Conservation (phyloP, 2,888 invertebrate genomes). For the Cordilura impudica region DNA sequence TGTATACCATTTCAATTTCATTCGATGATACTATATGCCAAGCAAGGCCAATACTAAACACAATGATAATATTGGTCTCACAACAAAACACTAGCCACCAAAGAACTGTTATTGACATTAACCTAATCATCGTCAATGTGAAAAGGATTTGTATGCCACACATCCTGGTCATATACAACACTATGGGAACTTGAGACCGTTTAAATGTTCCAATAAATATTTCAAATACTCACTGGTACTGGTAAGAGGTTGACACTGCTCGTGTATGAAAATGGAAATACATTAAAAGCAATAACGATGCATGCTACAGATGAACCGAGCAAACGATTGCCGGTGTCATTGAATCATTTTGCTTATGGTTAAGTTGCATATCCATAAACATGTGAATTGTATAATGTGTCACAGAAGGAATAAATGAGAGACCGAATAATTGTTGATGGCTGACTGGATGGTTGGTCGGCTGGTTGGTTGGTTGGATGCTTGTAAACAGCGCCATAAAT, state of each 20-base stretch:
- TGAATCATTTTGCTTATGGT: slow-evolving; percentile 55
- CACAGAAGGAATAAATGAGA: too few relatives aligned
- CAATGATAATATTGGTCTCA: not conserved
- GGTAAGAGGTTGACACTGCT: slow-evolving; percentile 20
- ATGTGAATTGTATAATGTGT: slow-evolving; percentile 22
- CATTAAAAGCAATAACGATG: slow-evolving; percentile 21
- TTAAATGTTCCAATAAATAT: slow-evolving; percentile 36
- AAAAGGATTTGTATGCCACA: slow-evolving; percentile 4
- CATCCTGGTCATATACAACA: slow-evolving; percentile 1
- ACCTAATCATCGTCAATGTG: not conserved
- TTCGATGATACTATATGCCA: slow-evolving; percentile 3
- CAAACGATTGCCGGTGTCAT: slow-evolving; percentile 11
- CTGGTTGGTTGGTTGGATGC: not conserved
- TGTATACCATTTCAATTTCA: not conserved
- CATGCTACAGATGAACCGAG: slow-evolving; percentile 4
- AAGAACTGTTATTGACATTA: slow-evolving; percentile 1
- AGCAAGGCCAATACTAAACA: not conserved
- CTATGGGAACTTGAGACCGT: slow-evolving; percentile 28
- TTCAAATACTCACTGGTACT: slow-evolving; percentile 17
- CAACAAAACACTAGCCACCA: not conserved
- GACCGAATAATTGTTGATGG: too few relatives aligned
- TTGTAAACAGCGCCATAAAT: not conserved
- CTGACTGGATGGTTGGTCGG: not conserved
- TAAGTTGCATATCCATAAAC: slow-evolving; percentile 39
- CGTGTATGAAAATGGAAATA: not conserved